Percentiles rank a stretch among this genome's conserved stretches.
phyloP scores from a whole-genome alignment of 30 jellyfish, hydroid and myxozoan species.

The Nemopilema nomurai region DNA sequence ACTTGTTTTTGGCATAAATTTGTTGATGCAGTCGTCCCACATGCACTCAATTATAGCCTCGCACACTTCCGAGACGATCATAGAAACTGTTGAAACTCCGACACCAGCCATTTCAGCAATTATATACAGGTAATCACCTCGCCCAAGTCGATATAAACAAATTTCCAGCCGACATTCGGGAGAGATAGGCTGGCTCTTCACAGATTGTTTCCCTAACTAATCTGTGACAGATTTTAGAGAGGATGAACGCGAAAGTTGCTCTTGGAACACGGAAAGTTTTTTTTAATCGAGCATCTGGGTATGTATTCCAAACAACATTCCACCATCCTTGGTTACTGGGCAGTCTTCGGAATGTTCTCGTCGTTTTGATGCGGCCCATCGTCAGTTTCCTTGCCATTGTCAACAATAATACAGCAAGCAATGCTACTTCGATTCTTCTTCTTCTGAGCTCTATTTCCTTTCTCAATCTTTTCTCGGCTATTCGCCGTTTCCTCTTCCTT shows the following conservation, averaged over 20 bases:
- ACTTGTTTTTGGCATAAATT: conserved; percentile 24
- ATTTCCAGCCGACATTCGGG: conserved; percentile 49
- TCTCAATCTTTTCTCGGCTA: conserved; percentile 12
- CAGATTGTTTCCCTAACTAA: conserved; percentile 19
- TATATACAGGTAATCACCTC: conserved; percentile 57
- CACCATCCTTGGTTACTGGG: conserved; percentile 54
- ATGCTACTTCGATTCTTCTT: conserved; percentile 22
- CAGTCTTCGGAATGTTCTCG: conserved; percentile 21
- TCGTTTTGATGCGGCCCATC: conserved; percentile 16
- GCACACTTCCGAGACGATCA: conserved; percentile 37
- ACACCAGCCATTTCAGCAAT: conserved; percentile 55
- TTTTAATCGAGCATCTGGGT: conserved; percentile 41
- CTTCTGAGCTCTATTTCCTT: conserved; percentile 27
- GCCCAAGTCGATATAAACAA: conserved; percentile 34
- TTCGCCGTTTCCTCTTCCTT: conserved; percentile 34
- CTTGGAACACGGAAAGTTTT: conserved; percentile 34
- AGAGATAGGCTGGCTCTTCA: conserved; percentile 55
- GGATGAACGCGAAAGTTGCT: conserved; percentile 31
- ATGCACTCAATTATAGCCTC: conserved; percentile 25
- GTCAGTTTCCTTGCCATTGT: conserved; percentile 34
- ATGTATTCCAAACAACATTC: conserved; percentile 35
- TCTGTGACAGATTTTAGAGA: conserved; percentile 29
- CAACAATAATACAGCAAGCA: conserved; percentile 33
- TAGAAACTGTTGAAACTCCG: conserved; percentile 26
- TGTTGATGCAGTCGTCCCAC: conserved; percentile 36